Evolutionary conservation across 2,888 invertebrate species (phyloP).

Genomic region (Drosophila rubida): DNA sequence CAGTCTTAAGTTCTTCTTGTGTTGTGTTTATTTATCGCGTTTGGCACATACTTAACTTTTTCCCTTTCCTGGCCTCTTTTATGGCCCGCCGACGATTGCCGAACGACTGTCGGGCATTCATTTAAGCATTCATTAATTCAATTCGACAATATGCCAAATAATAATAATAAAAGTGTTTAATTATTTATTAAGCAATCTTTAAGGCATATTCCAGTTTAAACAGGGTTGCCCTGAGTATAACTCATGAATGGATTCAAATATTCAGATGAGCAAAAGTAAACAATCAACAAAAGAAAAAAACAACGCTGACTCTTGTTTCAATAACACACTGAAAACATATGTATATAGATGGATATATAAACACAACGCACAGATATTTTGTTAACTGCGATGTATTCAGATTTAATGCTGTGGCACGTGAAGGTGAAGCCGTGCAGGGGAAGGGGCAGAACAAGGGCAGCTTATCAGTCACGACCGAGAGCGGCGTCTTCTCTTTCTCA

Average conservation of each 20-base stretch:
- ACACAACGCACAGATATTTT: slow-evolving; percentile 5
- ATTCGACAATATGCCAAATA: not conserved
- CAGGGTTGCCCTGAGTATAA: not conserved
- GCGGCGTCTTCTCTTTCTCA: not conserved
- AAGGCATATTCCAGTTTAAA: not conserved
- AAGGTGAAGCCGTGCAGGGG: slow-evolving; percentile 39
- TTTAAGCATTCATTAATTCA: not conserved
- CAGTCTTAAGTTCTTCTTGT: slow-evolving; percentile 38
- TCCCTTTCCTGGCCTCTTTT: slow-evolving; percentile 19
- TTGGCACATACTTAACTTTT: slow-evolving; percentile 60
- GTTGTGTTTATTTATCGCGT: slow-evolving; percentile 47
- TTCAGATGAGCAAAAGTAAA: slow-evolving; percentile 48
- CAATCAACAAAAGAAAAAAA: slow-evolving; percentile 25
- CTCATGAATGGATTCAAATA: not conserved
- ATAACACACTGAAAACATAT: slow-evolving; percentile 17
- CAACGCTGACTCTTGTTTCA: slow-evolving; percentile 11
- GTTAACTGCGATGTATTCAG: slow-evolving; percentile 10
- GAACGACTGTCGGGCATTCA: not conserved
- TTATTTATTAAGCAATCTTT: not conserved
- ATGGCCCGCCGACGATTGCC: slow-evolving; percentile 22
- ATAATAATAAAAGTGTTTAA: not conserved
- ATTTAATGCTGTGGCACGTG: slow-evolving; percentile 23
- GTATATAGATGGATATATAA: slow-evolving; percentile 19
- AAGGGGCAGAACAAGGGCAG: slow-evolving; percentile 12
- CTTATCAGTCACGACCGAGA: slow-evolving; percentile 40